Base-by-base conservation (phyloP, 2,113 vertebrate species). In the Girardinichthys multiradiatus region DNA sequence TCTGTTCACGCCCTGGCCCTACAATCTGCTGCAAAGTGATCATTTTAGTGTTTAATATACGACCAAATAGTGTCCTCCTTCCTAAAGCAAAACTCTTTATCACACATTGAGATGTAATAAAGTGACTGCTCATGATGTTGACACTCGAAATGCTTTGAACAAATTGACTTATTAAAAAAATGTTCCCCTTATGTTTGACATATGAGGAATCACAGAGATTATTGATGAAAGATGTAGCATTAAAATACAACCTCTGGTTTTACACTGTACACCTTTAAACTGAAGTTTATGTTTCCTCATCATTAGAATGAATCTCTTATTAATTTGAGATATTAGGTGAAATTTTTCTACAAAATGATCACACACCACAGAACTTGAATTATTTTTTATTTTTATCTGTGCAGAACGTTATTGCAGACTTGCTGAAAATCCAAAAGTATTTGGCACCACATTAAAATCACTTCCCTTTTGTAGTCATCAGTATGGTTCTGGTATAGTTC, bases 21-120 rank as follows among this genome's bases (percentile, higher is more conserved):
- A 51, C 57, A 66, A 65, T 68, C 45, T 72, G n/a, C 37, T 69
- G 31, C 37, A 76, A 77, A 81, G 30, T 69, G 45, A 68, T 78
- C 57, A 15, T 68, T 68, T 69, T 54, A 70, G 15, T 75, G 61
- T 76, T 73, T 33, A 82, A 82, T 74, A 61, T 66, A 70, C 42
- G 70, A 77, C 70, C 60, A 65, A 28, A 69, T 77, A 62, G 24
- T 51, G 13, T 62, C 68, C 64, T 62, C 39, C 11, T 48, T 57
- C 26, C 61, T 12, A 76, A 64, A 54, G 54, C 63, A 70, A 63
- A 59, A 30, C 60, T 61, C 27, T 42, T 61, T 45, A 39, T 63
- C 21, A 35, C 61, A 64, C 48, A 66, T 69, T 39, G 62, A 78
- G 57, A 30, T 33, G 12, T 19, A 9, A 17, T 58, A 3, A 57